A percentile compares a stretch with the other conserved stretches of the same genome.
These are phyloP conservation scores for Trichogramma evanescens DNA, from an alignment of 2,888 invertebrate species.

Conservation along the genomic window DNA sequence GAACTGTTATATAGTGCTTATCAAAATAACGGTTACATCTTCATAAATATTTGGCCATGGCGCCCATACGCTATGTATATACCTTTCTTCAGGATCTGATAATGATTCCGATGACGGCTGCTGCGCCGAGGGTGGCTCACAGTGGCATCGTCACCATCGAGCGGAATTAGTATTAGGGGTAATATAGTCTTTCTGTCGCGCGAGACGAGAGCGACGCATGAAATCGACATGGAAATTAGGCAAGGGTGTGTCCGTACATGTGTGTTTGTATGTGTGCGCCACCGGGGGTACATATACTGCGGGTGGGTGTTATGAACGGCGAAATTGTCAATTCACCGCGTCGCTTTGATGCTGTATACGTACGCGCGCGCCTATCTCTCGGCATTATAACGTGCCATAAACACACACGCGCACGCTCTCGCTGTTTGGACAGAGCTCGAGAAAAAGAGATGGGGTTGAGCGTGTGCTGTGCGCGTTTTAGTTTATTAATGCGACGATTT, in stretches of 20 bases:
- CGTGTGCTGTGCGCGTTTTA: background rate
- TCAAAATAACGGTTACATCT: constrained; percentile 48
- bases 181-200: constrained; percentile 12
- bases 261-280: no score
- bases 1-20: constrained; percentile 30
- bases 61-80: constrained; percentile 20
- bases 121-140: no score
- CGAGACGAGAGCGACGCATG: constrained; percentile 33
- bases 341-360: no score
- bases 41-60: constrained; percentile 44
- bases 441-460: background rate
- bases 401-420: no score
- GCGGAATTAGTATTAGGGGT: constrained; percentile 9
- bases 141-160: no score
- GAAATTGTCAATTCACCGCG: background rate
- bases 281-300: no score
- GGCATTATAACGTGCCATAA: no score
- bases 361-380: no score
- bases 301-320: background rate
- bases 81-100: no score
- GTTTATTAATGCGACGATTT: constrained; percentile 13
- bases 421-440: no score
- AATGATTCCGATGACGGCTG: no score
- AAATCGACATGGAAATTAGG: constrained; percentile 44
- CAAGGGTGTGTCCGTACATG: no score